Conservation (phyloP, 2,113 vertebrate species). For the Microtus ochrogaster region DNA sequence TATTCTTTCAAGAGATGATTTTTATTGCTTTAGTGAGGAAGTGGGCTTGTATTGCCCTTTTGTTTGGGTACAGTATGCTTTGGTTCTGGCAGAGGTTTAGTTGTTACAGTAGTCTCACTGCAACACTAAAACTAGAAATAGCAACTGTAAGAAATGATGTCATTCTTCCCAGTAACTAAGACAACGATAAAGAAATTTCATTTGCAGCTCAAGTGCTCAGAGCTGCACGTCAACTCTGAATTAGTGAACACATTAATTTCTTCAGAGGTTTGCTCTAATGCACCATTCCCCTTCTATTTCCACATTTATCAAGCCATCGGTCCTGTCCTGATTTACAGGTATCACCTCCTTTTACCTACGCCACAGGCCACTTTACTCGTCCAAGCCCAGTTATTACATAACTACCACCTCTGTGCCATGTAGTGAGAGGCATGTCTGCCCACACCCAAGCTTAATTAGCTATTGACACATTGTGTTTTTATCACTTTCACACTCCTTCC, state of each 20-base stretch:
- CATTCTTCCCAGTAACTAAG: slow-evolving; percentile 41
- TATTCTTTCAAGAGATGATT: slow-evolving; percentile 47
- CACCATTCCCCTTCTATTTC: background rate
- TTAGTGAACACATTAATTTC: slow-evolving; percentile 43
- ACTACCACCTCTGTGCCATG: background rate
- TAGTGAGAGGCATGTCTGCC: background rate
- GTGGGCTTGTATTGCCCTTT: background rate
- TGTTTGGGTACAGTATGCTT: slow-evolving; percentile 45
- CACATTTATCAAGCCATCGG: background rate
- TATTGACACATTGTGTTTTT: slow-evolving; percentile 24
- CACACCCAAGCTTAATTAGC: background rate
- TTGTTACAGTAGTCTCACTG: slow-evolving; percentile 62
- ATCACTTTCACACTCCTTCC: background rate
- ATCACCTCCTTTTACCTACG: background rate
- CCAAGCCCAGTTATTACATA: background rate
- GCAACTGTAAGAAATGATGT: slow-evolving; percentile 60
- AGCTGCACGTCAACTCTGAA: background rate
- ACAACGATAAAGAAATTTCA: slow-evolving; percentile 54
- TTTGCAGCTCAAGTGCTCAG: slow-evolving; percentile 22
- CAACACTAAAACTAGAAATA: slow-evolving; percentile 69
- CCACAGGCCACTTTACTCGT: background rate
- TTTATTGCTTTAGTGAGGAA: slow-evolving; percentile 61
- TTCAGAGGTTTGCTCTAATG: background rate
- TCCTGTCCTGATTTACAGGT: background rate
- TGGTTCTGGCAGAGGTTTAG: slow-evolving; percentile 55